Evolutionary conservation across 2,888 invertebrate genomes (phyloP).

Genomic region (Capitulum mitella): DNA sequence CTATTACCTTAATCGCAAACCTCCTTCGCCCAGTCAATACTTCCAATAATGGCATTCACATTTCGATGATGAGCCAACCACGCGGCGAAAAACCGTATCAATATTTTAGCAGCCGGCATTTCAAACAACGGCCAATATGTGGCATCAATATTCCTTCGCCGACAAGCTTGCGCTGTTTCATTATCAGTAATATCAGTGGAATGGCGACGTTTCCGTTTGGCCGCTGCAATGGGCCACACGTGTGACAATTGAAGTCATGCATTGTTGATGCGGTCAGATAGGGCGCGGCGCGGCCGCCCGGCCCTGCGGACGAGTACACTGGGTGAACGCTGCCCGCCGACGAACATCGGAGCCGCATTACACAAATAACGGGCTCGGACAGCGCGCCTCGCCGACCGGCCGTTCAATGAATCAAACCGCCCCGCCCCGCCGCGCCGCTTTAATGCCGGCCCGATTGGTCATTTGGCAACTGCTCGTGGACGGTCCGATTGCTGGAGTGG

Average conservation of each 20-base stretch:
- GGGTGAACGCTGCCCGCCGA: neutral
- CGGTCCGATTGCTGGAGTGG: neutral
- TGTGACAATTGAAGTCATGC: conserved; percentile 16
- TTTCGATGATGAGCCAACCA: neutral
- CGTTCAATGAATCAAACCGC: neutral
- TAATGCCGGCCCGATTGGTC: neutral
- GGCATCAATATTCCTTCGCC: neutral
- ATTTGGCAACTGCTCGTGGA: too few relatives aligned
- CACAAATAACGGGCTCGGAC: neutral
- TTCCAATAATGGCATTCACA: conserved; percentile 7
- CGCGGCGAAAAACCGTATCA: neutral
- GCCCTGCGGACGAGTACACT: neutral
- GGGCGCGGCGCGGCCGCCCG: neutral
- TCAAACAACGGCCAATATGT: neutral
- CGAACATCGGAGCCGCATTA: neutral
- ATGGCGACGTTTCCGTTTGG: neutral
- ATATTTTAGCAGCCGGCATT: neutral
- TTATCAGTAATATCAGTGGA: conserved; percentile 6
- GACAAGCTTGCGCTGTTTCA: neutral
- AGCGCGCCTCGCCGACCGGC: too few relatives aligned
- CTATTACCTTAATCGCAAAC: neutral
- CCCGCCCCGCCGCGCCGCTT: neutral
- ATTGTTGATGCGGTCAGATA: conserved; percentile 10
- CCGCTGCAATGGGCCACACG: neutral
- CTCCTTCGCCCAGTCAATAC: neutral